A percentile compares a stretch with the other conserved stretches of the same genome.
phyloP scores from a whole-genome alignment of 2,113 vertebrate genomes.

The Colinus virginianus region DNA sequence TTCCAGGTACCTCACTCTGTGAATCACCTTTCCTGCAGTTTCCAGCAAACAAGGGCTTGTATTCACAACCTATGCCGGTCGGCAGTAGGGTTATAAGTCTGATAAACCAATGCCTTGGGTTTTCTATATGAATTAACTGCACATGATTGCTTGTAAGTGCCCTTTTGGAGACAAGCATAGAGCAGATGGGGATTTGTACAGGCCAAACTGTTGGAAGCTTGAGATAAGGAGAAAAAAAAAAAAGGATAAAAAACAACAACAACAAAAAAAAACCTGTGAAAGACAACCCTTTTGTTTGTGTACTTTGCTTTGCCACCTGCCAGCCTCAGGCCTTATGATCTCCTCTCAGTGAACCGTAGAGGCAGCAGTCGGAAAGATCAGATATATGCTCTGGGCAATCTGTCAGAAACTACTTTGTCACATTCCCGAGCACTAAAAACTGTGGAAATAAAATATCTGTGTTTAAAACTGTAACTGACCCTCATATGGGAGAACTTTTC shows the following conservation, averaged over 20 bases:
- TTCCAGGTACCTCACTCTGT: background rate
- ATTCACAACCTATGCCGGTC: accelerated
- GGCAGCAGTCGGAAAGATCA: slow-evolving; percentile 60
- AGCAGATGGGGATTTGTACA: slow-evolving; percentile 55
- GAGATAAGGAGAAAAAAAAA: accelerated
- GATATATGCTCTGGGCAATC: slow-evolving; percentile 7
- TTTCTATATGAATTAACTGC: background rate
- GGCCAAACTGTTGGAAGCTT: slow-evolving; percentile 38
- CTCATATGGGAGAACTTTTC: background rate
- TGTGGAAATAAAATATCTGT: background rate
- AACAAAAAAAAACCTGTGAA: background rate
- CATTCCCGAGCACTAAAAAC: slow-evolving; percentile 14
- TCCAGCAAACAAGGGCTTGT: background rate
- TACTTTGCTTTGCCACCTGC: slow-evolving; percentile 32
- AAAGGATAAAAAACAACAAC: too few species aligned
- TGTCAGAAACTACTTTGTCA: slow-evolving; percentile 53
- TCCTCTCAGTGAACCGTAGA: slow-evolving; percentile 22
- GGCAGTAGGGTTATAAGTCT: background rate
- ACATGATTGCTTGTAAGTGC: background rate
- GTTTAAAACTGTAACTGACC: slow-evolving; percentile 1
- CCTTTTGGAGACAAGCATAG: slow-evolving; percentile 21
- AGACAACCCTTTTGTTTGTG: slow-evolving; percentile 11
- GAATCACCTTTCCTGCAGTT: background rate
- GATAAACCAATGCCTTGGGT: background rate
- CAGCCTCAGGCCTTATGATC: slow-evolving; percentile 58